Evolutionary conservation across 2,113 vertebrate genomes (phyloP).

Genomic region (Dasyurus viverrinus): DNA sequence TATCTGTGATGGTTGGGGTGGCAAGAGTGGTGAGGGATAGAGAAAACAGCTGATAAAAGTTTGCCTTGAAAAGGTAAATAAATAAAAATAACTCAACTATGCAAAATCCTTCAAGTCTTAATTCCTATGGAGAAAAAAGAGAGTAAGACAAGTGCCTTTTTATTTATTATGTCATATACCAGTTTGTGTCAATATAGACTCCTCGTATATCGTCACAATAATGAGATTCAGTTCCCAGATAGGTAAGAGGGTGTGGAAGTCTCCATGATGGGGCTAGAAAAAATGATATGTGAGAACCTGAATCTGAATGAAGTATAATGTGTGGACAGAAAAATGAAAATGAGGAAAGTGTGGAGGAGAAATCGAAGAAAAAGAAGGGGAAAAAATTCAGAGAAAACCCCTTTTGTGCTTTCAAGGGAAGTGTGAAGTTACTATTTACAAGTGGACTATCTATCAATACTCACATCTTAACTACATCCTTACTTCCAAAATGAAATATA

Average conservation of each 20-base stretch:
- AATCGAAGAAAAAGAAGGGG: not conserved
- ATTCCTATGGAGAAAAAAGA: slow-evolving; percentile 27
- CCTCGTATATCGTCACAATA: not conserved
- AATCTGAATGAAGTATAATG: not conserved
- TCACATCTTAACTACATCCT: not conserved
- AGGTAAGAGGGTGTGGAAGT: not conserved
- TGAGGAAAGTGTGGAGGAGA: not conserved
- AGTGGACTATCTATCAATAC: not conserved
- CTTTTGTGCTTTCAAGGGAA: not conserved
- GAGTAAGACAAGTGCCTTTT: slow-evolving; percentile 52
- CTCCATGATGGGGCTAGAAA: slow-evolving; percentile 17
- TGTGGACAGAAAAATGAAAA: not conserved
- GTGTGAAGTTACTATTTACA: not conserved
- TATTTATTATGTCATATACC: slow-evolving; percentile 54
- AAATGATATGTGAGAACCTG: slow-evolving; percentile 4
- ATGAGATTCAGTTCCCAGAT: not conserved
- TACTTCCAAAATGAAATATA: not conserved
- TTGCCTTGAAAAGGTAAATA: slow-evolving; percentile 46
- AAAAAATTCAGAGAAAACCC: not conserved
- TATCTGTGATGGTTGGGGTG: no score
- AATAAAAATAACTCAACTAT: slow-evolving; percentile 61
- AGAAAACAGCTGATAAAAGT: slow-evolving; percentile 35
- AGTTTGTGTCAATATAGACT: slow-evolving; percentile 48
- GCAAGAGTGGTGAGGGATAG: not conserved
- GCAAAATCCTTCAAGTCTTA: slow-evolving; percentile 48